A percentile compares a stretch with the other conserved stretches of the same genome.
Conservation (phyloP, 2,797 vertebrate species). For the Acanthornis magna region DNA sequence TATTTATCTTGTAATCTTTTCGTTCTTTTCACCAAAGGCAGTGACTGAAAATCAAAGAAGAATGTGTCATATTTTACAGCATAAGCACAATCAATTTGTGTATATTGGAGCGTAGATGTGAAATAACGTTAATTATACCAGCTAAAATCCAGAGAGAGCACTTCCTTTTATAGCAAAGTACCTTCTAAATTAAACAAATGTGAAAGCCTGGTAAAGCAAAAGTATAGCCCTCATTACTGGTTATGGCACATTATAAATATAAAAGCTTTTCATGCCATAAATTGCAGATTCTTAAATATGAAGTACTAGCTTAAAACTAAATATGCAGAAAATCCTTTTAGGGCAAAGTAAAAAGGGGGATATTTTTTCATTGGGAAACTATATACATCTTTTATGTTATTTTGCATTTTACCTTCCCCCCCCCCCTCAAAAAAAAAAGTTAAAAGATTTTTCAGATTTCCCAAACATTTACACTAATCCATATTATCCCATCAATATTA, state of each 20-base stretch:
- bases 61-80: constrained; percentile 16
- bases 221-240: constrained; percentile 48
- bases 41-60: constrained; percentile 36
- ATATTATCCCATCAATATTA: not conserved
- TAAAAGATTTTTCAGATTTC: not conserved
- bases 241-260: constrained; percentile 64
- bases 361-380: not conserved
- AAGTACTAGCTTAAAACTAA: constrained; percentile 53
- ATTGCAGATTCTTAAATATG: constrained; percentile 58
- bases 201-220: constrained; percentile 56
- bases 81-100: constrained; percentile 53
- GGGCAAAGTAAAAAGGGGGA: not conserved
- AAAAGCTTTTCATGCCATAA: constrained; percentile 64
- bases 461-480: not conserved
- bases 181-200: constrained; percentile 68
- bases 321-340: constrained; percentile 55
- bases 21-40: constrained; percentile 36
- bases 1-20: constrained; percentile 28
- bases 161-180: constrained; percentile 68
- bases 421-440: too few species aligned
- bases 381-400: not conserved
- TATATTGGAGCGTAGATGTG: constrained; percentile 47
- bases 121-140: constrained; percentile 59
- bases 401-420: not conserved
- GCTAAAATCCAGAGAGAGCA: constrained; percentile 52